Percentiles rank a stretch among this genome's conserved stretches.
Conservation (phyloP, 2,797 vertebrate genomes). For the Coregonus suidteri region DNA sequence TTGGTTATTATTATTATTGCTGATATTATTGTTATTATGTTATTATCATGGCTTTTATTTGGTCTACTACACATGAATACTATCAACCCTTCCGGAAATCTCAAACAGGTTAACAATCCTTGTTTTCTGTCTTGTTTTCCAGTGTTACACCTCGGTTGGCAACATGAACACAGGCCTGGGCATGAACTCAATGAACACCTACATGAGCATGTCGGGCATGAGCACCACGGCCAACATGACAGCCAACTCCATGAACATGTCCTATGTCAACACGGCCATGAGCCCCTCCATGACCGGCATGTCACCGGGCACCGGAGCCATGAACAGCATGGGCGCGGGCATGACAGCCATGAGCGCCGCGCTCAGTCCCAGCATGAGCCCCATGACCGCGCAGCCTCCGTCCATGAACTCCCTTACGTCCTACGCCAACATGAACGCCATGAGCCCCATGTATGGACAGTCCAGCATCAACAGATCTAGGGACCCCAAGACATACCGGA, state of each 20-base stretch:
- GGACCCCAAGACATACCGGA: slow-evolving; percentile 94
- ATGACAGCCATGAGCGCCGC: slow-evolving; percentile 91
- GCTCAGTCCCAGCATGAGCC: slow-evolving; percentile 95
- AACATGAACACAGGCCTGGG: slow-evolving; percentile 98
- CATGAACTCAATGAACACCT: slow-evolving; percentile 98
- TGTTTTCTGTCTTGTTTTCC: slow-evolving; percentile 46
- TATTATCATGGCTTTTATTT: slow-evolving; percentile 33
- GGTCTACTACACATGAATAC: neutral
- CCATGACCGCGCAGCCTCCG: slow-evolving; percentile 89
- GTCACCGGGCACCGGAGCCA: slow-evolving; percentile 91
- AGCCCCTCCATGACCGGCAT: slow-evolving; percentile 94
- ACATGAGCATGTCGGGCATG: slow-evolving; percentile 98
- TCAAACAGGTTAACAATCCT: slow-evolving; percentile 11
- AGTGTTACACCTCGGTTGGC: slow-evolving; percentile 95
- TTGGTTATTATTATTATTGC: neutral
- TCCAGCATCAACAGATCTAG: slow-evolving; percentile 91
- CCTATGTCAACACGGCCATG: slow-evolving; percentile 94
- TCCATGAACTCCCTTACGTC: slow-evolving; percentile 91
- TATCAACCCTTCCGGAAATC: neutral
- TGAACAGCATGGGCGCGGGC: slow-evolving; percentile 91
- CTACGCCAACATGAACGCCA: slow-evolving; percentile 94
- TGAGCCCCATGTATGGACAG: slow-evolving; percentile 97
- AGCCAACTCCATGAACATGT: slow-evolving; percentile 96
- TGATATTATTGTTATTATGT: neutral
- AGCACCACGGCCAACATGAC: slow-evolving; percentile 87